These are phyloP conservation scores for Macrotrachela quadricornifera DNA, from an alignment of 1,140 invertebrate genomes.

Conservation along the genomic window DNA sequence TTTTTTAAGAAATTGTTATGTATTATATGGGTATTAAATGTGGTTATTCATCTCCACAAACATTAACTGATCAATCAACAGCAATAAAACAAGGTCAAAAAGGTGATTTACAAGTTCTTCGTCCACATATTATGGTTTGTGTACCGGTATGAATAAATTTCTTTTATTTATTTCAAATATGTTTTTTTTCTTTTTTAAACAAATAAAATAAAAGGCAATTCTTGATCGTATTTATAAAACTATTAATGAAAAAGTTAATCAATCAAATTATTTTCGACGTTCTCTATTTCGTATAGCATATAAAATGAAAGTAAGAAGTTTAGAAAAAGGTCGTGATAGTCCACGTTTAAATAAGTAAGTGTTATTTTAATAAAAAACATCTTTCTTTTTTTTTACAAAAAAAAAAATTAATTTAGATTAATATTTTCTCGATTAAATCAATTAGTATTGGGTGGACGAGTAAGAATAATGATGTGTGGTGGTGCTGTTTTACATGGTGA, in stretches of 20 bases:
- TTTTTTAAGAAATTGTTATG: constrained; percentile 38
- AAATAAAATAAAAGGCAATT: too few species aligned
- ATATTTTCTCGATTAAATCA: neutral
- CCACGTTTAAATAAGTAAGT: neutral
- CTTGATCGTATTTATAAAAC: constrained; percentile 83
- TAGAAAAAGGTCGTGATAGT: constrained; percentile 7
- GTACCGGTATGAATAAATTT: constrained; percentile 49
- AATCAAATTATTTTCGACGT: constrained; percentile 46
- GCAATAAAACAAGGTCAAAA: constrained; percentile 67
- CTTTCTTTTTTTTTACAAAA: constrained; percentile 6
- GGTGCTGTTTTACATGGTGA: constrained; percentile 84
- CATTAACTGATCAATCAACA: constrained; percentile 73
- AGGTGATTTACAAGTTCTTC: constrained; percentile 65
- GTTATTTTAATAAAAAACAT: too few species aligned
- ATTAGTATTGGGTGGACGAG: constrained; percentile 48
- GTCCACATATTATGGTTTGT: constrained; percentile 75
- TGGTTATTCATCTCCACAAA: constrained; percentile 81
- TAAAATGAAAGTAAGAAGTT: constrained; percentile 35
- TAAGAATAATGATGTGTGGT: constrained; percentile 65
- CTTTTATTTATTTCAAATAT: neutral
- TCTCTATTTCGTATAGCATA: constrained; percentile 56
- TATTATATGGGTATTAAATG: constrained; percentile 57
- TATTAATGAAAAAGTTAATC: constrained; percentile 68
- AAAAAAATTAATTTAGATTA: too few species aligned
- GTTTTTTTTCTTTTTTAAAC: constrained; percentile 30